Conservation (phyloP, 1,140 invertebrate genomes). For the Alviniconcha marisindica region DNA sequence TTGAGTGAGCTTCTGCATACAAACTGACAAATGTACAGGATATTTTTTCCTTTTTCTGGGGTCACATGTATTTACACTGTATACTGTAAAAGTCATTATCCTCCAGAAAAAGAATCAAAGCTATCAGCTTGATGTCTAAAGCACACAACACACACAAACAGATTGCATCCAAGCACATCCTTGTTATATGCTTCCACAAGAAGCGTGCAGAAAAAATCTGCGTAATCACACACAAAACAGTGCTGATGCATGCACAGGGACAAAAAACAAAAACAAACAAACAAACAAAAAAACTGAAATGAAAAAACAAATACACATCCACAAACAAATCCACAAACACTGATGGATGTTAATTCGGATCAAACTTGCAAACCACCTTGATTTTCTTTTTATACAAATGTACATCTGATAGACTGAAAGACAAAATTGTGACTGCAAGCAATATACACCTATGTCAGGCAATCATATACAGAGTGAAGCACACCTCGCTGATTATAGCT, state of each 20-base stretch:
- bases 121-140: too few relatives aligned
- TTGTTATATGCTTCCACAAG: too few relatives aligned
- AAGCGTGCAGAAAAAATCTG: neutral
- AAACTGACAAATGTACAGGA: neutral
- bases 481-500: too few relatives aligned
- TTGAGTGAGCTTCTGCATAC: neutral
- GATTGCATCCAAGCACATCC: too few relatives aligned
- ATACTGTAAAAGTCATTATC: too few relatives aligned
- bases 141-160: too few relatives aligned
- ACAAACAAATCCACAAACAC: neutral
- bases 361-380: neutral
- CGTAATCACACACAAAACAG: neutral
- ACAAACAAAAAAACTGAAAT: neutral
- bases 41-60: too few relatives aligned
- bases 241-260: neutral
- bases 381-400: neutral
- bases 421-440: constrained; percentile 11
- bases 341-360: neutral
- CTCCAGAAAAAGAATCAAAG: too few relatives aligned
- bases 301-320: neutral
- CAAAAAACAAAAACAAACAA: neutral
- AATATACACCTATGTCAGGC: neutral
- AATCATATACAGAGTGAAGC: neutral
- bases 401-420: constrained; percentile 8
- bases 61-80: too few relatives aligned